Percentiles rank a stretch among this genome's conserved stretches.
Evolutionary conservation across 2,797 vertebrate genomes (phyloP).

Genomic region (Botia kubotai): DNA sequence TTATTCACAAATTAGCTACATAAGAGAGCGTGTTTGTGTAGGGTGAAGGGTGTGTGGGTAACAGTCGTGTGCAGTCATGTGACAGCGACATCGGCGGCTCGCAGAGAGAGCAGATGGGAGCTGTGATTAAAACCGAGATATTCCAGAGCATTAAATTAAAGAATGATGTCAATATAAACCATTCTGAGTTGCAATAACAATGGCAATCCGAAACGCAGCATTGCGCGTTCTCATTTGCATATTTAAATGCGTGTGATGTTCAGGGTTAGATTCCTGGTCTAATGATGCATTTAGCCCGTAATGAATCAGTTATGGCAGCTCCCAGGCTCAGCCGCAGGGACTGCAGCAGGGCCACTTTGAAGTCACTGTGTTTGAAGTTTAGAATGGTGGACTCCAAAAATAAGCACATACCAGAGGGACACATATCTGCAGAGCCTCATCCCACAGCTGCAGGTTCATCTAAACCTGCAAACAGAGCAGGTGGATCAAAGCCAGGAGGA

Average conservation of each 20-base stretch:
- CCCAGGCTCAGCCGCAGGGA: slow-evolving; percentile 60
- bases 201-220: slow-evolving; percentile 63
- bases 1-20: slow-evolving; percentile 47
- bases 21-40: slow-evolving; percentile 34
- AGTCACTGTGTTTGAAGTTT: slow-evolving; percentile 60
- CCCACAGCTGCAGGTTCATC: slow-evolving; percentile 35
- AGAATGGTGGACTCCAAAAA: slow-evolving; percentile 48
- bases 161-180: slow-evolving; percentile 67
- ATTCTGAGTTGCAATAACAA: slow-evolving; percentile 64
- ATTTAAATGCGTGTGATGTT: slow-evolving; percentile 79
- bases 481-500: slow-evolving; percentile 41
- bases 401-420: slow-evolving; percentile 43
- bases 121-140: slow-evolving; percentile 68
- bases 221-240: slow-evolving; percentile 72
- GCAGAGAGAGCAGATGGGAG: slow-evolving; percentile 65
- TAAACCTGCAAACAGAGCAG: slow-evolving; percentile 40
- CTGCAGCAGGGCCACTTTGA: slow-evolving; percentile 61
- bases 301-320: slow-evolving; percentile 81
- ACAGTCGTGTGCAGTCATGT: slow-evolving; percentile 40
- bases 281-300: slow-evolving; percentile 81
- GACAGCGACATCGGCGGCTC: slow-evolving; percentile 52
- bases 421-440: slow-evolving; percentile 35
- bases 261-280: slow-evolving; percentile 79
- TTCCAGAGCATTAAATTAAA: slow-evolving; percentile 66
- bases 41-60: slow-evolving; percentile 38